Evolutionary conservation across 53 echinoderm and acorn worm genomes (phyloP).

Genomic region (Echinometra lucunter): DNA sequence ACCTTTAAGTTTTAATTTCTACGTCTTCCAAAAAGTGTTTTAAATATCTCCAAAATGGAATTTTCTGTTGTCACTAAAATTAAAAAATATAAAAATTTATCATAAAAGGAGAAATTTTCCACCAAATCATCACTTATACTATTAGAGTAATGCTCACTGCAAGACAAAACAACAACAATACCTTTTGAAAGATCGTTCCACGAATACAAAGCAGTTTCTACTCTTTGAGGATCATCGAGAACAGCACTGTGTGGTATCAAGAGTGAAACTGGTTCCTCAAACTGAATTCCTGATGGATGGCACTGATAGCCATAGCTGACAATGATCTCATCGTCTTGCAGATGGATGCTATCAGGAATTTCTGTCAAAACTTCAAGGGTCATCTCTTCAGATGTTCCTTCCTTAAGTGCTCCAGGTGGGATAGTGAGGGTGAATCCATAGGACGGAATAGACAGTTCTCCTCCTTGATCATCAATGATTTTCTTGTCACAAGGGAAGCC

Average conservation of each 20-base stretch:
- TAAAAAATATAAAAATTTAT: no score
- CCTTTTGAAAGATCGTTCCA: background rate
- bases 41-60: no score
- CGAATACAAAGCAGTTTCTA: background rate
- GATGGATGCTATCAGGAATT: background rate
- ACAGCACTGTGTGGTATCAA: background rate
- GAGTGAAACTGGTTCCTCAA: background rate
- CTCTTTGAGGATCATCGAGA: background rate
- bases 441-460: background rate
- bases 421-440: background rate
- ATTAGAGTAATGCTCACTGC: no score
- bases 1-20: no score
- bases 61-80: no score
- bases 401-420: background rate
- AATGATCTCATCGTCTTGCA: background rate
- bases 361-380: background rate
- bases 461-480: background rate
- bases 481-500: background rate
- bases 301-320: background rate
- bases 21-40: no score
- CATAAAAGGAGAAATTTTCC: no score
- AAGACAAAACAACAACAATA: no score
- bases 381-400: background rate
- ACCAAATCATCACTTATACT: no score
- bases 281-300: background rate